phyloP scores from a whole-genome alignment of 2,888 invertebrate genomes.

The Abrostola triplasia region DNA sequence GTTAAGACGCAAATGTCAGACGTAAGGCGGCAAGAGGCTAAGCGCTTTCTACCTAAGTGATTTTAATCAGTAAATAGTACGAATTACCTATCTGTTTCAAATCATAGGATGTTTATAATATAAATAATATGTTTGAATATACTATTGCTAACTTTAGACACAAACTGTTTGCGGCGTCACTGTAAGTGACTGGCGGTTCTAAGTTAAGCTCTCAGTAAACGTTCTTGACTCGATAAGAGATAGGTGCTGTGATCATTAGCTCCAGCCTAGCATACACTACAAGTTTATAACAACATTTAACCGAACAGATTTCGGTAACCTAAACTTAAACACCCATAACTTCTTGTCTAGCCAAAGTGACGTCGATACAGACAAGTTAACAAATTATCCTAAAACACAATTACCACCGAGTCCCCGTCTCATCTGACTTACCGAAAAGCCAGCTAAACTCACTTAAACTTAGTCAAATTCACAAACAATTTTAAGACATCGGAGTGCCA shows the following conservation, averaged over 20 bases:
- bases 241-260: constrained; percentile 1
- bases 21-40: too few species aligned
- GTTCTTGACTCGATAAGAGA: neutral
- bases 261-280: constrained; percentile 3
- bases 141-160: neutral
- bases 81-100: too few species aligned
- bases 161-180: neutral
- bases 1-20: too few species aligned
- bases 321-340: constrained; percentile 19
- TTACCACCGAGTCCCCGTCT: constrained; percentile 30
- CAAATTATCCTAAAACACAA: constrained; percentile 34
- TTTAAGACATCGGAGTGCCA: constrained; percentile 46
- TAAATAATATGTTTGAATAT: neutral
- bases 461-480: constrained; percentile 52
- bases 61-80: too few species aligned
- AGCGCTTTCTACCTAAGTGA: too few species aligned
- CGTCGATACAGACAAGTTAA: constrained; percentile 23
- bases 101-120: too few species aligned
- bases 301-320: constrained; percentile 16
- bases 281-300: constrained; percentile 20
- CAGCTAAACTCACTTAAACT: constrained; percentile 49
- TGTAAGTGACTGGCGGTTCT: neutral
- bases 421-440: constrained; percentile 40
- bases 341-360: constrained; percentile 17
- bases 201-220: neutral